Evolutionary conservation across 2,797 vertebrate species (phyloP), one percentile per base, ranked within the genome.

Genomic region (Crocidura indochinensis): DNA sequence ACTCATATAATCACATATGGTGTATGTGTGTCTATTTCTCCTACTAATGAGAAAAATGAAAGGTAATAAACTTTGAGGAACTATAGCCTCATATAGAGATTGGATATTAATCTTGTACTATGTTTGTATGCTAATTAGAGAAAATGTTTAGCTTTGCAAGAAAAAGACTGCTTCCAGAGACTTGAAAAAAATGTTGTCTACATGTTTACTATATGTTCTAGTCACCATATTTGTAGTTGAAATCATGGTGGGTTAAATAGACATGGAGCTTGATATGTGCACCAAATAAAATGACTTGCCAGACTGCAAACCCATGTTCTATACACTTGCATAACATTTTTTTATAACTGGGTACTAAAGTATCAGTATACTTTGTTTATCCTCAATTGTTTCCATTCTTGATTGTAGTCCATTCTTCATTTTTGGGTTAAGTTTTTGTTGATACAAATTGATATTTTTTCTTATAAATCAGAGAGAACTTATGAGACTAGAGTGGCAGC

Each of bases 1-100:
- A 38, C 5, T 38, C 38, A 15, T 76, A 19, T 51, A n/a, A 56
- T 14, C 53, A 0, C 10, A 24, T 44, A 0, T 60, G 56, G 20
- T 51, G 5, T 29, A 17, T 29, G 2, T 14, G 0, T 72, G 10
- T 31, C n/a, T 38, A 5, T 84, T 38, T 56, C 64, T 27, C 17
- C 69, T 62, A 44, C 62, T 86, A 29, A 27, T 64, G 47, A 89
- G 26, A 81, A 88, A 83, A 93, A 31, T 17, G 29, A 90, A 56
- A 85, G 26, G 38, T 38, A 2, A 38, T 38, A 38, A 38, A 64
- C 10, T 51, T n/a, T 80, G 44, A 19, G 53, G 47, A 1, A 2
- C 5, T 71, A 11, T 26, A 84, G 56, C 47, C 65, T 11, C 5
- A 72, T 20, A 22, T 38, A 12, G 20, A 91, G 22, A 6, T 1